Evolutionary conservation across 2,797 vertebrate species (phyloP), one percentile per base, ranked within the genome.

Genomic region (Acomys russatus): DNA sequence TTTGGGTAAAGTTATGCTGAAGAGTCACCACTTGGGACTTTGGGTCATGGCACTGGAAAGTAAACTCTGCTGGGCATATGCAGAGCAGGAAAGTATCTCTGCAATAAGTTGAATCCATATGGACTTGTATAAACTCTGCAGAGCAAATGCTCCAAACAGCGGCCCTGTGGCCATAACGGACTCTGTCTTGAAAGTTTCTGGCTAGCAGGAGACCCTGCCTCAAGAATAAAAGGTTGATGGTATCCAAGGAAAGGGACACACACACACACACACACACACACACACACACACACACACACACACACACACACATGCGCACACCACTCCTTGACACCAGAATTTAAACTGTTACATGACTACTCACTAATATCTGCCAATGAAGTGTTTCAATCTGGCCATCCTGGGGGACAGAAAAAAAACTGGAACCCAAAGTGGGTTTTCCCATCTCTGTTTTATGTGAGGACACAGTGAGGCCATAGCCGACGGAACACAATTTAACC

Each of bases 401-500:
- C 56, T 83, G 20, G 0, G 0, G 35, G 54, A 71, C 9, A 95
- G 94, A 63, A 59, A 96, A 82, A 74, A 84, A 30, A 49, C n/a
- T 96, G 90, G 92, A 96, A 97, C 91, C 4, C 90, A 90, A 97
- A 96, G 92, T 14, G 38, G 33, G 93, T 96, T 97, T 83, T 25
- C 88, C 28, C 23, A 92, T 70, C 95, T 94, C 96, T 96, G 82
- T 95, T 97, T 96, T 95, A 94, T 98, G 97, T 94, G 68, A 80
- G 91, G 98, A 98, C 98, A 97, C 97, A 56, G 85, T 22, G 98
- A 99, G 98, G 97, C 98, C 98, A 99, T 98, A 98, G 97, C 98
- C 99, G 99, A 99, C 97, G 97, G 97, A 98, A 98, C 98, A 98
- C 94, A 98, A 99, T 98, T 97, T 97, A 97, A 97, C 97, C 95